Conservation (phyloP, 2,888 invertebrate genomes). For the Ctena decussata region DNA sequence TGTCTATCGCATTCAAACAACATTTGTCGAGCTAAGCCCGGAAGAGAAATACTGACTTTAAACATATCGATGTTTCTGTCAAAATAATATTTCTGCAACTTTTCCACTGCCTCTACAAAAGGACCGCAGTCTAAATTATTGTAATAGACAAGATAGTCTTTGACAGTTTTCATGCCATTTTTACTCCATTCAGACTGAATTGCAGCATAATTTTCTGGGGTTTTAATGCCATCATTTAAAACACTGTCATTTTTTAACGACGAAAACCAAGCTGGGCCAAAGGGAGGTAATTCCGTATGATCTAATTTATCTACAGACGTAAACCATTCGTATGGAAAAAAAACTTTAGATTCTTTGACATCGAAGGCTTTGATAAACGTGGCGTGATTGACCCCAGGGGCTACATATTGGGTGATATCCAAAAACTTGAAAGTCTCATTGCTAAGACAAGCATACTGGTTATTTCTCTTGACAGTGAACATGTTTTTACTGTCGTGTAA, state of each 20-base stretch:
- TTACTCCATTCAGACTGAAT: constrained; percentile 13
- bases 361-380: constrained; percentile 6
- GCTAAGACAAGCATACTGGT: constrained; percentile 19
- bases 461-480: constrained; percentile 12
- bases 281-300: background rate
- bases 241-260: background rate
- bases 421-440: constrained; percentile 1
- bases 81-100: constrained; percentile 6
- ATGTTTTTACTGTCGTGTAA: background rate
- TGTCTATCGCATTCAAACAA: constrained; percentile 22
- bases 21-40: constrained; percentile 41
- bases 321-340: constrained; percentile 23
- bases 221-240: background rate
- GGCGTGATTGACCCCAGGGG: background rate
- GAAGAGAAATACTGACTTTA: constrained; percentile 35
- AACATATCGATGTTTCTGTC: constrained; percentile 46
- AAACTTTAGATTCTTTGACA: background rate
- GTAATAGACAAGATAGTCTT: constrained; percentile 43
- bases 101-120: constrained; percentile 31
- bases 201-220: background rate
- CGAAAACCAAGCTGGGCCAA: background rate
- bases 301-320: background rate
- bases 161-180: constrained; percentile 30
- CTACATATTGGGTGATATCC: constrained; percentile 4
- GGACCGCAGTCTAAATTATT: constrained; percentile 27